Evolutionary conservation across 2,113 vertebrate species (phyloP).

Genomic region (Brienomyrus longianalis): DNA sequence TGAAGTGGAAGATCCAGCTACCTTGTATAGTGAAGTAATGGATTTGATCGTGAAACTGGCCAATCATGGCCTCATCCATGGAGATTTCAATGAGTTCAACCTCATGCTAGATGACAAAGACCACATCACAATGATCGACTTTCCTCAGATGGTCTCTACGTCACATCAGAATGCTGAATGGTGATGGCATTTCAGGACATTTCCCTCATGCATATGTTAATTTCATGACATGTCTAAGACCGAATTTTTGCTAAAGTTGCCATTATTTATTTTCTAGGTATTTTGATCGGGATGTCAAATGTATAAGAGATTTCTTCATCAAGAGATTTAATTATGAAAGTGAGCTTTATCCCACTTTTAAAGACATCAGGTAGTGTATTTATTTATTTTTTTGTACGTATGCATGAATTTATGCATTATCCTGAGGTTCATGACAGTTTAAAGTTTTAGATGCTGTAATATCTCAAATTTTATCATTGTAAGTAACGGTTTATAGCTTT

Average conservation of each 20-base stretch:
- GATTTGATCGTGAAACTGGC: slow-evolving; percentile 89
- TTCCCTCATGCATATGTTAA: not conserved
- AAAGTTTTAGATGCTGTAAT: not conserved
- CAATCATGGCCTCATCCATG: slow-evolving; percentile 90
- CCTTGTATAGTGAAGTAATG: slow-evolving; percentile 88
- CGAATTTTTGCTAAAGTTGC: not conserved
- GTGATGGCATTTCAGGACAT: slow-evolving; percentile 48
- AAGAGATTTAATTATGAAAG: slow-evolving; percentile 84
- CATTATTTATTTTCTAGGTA: slow-evolving; percentile 58
- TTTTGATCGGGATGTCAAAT: slow-evolving; percentile 94
- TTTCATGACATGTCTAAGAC: not conserved
- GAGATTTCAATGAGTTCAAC: slow-evolving; percentile 98
- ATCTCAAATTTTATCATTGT: not conserved
- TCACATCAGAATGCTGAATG: slow-evolving; percentile 91
- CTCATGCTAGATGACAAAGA: slow-evolving; percentile 85
- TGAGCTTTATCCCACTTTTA: slow-evolving; percentile 83
- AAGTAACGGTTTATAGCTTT: not conserved
- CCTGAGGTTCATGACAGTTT: not conserved
- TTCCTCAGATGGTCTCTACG: slow-evolving; percentile 97
- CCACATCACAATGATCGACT: slow-evolving; percentile 90
- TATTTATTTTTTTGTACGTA: not conserved
- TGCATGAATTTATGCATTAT: not conserved
- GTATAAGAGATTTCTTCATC: slow-evolving; percentile 83
- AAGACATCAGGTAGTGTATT: slow-evolving; percentile 73
- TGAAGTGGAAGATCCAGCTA: slow-evolving; percentile 75